Evolutionary conservation across 1,140 invertebrate genomes (phyloP), one percentile per base, ranked within the genome.

Genomic region (Meloidogyne chitwoodi): DNA sequence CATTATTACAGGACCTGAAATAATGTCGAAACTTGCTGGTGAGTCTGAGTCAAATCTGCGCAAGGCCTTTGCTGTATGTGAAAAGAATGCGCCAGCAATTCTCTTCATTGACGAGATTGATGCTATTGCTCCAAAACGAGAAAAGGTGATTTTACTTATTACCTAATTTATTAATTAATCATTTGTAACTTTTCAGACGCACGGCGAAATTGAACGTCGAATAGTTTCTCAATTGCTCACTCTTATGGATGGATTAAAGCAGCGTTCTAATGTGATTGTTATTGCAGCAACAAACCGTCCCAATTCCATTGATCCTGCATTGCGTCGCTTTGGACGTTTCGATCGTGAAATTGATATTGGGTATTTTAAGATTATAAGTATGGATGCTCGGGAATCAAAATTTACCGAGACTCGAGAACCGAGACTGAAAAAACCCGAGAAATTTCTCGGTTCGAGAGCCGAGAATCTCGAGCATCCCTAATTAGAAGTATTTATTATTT

Each of bases 21-120:
- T 99, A 84, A 99, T 99, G 97, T 96, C 94, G 78, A 99, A 99
- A 90, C 89, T 99, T 84, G 96, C 97, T 81, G 97, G 97, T 81
- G 97, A 99, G 89, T 98, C 95, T 0, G 96, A 98, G 87, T 95
- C 93, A 65, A 98, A 98, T 89, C 89, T 98, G 78, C 91, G 95
- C 70, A 98, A 98, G 89, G 97, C 96, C 3, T 99, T 99, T 89
- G 95, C 98, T 88, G 96, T 99, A 89, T 96, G 96, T 6, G 97
- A 99, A 87, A 99, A 99, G 89, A 99, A 99, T 90, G 93, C 96
- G 0, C 96, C 97, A 24, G 94, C 96, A 14, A 99, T 99, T 81
- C 98, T 99, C 82, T 99, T 99, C 88, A 99, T 99, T 84, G 97
- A 99, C 89, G 97, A 99, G 90, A 90, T 99, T 81, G 97, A 99